These are phyloP conservation scores for Lampris megalopsis DNA, from an alignment of 2,113 vertebrate species.

Conservation along the genomic window DNA sequence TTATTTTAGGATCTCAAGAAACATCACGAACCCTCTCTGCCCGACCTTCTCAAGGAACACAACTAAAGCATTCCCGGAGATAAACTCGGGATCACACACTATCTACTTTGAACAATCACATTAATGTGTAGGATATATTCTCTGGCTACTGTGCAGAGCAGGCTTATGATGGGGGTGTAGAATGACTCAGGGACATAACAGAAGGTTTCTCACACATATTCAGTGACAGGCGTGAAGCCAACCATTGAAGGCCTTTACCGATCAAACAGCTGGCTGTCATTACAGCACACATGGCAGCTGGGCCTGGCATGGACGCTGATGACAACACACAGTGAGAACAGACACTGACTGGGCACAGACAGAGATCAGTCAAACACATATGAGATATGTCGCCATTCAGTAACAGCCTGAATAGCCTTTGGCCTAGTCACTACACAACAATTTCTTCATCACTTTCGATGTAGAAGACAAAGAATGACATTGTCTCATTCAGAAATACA, in stretches of 20 bases:
- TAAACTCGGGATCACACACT: not conserved
- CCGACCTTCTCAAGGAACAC: not conserved
- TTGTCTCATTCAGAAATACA: not conserved
- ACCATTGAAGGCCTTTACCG: not conserved
- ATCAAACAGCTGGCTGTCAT: conserved; percentile 77
- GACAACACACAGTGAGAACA: conserved; percentile 25
- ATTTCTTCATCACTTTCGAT: not conserved
- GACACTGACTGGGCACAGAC: conserved; percentile 44
- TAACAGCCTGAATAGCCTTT: not conserved
- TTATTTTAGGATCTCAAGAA: not conserved
- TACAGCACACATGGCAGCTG: conserved; percentile 71
- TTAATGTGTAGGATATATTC: conserved; percentile 40
- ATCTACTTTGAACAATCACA: not conserved
- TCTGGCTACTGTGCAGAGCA: conserved; percentile 56
- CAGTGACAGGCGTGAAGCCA: conserved; percentile 64
- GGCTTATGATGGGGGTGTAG: conserved; percentile 39
- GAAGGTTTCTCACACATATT: conserved; percentile 79
- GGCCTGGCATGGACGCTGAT: conserved; percentile 44
- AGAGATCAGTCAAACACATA: conserved; percentile 47
- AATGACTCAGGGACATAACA: conserved; percentile 51
- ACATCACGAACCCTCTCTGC: not conserved
- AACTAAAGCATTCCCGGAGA: conserved; percentile 7
- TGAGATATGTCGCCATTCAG: conserved; percentile 29
- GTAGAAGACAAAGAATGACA: not conserved
- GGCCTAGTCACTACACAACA: not conserved